Percentiles rank a stretch among this genome's conserved stretches.
phyloP scores from a whole-genome alignment of 2,113 vertebrate species.

The Morone chrysops region DNA sequence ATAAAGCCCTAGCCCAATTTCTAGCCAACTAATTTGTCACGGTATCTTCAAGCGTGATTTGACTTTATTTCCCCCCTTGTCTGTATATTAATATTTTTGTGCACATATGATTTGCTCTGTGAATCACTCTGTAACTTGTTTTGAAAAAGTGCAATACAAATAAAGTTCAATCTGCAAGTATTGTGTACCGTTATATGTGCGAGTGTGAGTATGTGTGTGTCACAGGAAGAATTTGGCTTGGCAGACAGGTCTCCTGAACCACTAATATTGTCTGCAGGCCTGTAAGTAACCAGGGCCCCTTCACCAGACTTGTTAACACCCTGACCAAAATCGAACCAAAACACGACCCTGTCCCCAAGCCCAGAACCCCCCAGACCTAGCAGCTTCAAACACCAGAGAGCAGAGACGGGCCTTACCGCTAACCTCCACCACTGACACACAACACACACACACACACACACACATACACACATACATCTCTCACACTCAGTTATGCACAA shows the following conservation, averaged over 20 bases:
- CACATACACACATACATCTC: slow-evolving; percentile 30
- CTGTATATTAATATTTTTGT: not conserved
- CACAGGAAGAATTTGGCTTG: slow-evolving; percentile 58
- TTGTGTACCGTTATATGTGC: slow-evolving; percentile 2
- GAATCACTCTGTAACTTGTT: not conserved
- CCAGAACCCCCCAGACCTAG: slow-evolving; percentile 59
- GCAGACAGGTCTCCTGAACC: slow-evolving; percentile 63
- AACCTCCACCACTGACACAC: slow-evolving; percentile 60
- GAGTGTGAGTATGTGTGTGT: slow-evolving; percentile 22
- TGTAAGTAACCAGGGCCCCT: slow-evolving; percentile 54
- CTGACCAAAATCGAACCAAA: slow-evolving; percentile 75
- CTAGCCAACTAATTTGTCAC: not conserved
- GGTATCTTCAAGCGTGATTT: not conserved
- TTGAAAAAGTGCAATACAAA: not conserved
- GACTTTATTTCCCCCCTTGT: not conserved
- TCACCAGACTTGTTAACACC: slow-evolving; percentile 81
- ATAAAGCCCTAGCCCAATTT: not conserved
- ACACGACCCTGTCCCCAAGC: slow-evolving; percentile 58
- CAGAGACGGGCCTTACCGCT: slow-evolving; percentile 62
- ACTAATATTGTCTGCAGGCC: slow-evolving; percentile 78
- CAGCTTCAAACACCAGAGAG: slow-evolving; percentile 38
- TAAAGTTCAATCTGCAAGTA: slow-evolving; percentile 1
- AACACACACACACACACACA: slow-evolving; percentile 33
- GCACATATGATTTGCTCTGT: not conserved
- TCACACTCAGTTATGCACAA: slow-evolving; percentile 25